Conservation (phyloP, 2,888 invertebrate species). For the Megamerina dolium region DNA sequence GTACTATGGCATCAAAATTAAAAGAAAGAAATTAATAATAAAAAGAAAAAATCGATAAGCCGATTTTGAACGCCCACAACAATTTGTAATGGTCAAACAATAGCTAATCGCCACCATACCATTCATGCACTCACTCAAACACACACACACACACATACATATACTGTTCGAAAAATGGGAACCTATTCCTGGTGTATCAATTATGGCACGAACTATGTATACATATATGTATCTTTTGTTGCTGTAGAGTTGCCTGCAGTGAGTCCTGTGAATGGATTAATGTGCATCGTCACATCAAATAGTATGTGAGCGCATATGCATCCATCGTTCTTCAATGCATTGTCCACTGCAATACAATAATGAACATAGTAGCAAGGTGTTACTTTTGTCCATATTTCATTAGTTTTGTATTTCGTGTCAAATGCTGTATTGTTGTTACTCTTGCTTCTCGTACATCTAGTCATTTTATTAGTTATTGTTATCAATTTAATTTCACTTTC, state of each 20-base stretch:
- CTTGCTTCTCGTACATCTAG: not conserved
- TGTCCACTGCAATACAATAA: no score
- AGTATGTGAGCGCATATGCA: not conserved
- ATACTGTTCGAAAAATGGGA: not conserved
- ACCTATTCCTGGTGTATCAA: no score
- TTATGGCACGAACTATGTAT: no score
- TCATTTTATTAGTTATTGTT: not conserved
- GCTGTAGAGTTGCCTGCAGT: not conserved
- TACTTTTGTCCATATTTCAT: conserved; percentile 3
- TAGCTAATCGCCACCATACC: not conserved
- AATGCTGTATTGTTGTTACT: no score
- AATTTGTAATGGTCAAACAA: conserved; percentile 45
- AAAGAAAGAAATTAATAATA: conserved; percentile 11
- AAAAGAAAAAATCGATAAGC: conserved; percentile 31
- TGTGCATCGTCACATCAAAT: conserved; percentile 6
- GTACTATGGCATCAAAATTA: conserved; percentile 13
- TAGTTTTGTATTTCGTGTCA: not conserved
- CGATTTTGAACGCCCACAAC: conserved; percentile 50
- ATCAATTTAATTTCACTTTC: not conserved
- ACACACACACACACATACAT: not conserved
- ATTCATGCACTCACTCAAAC: not conserved
- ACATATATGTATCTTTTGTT: no score
- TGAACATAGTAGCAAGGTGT: conserved; percentile 5
- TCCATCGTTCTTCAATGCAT: not conserved
- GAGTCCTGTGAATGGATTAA: conserved; percentile 20